Evolutionary conservation across 2,797 vertebrate species (phyloP).

Genomic region (Phrynocephalus forsythii): DNA sequence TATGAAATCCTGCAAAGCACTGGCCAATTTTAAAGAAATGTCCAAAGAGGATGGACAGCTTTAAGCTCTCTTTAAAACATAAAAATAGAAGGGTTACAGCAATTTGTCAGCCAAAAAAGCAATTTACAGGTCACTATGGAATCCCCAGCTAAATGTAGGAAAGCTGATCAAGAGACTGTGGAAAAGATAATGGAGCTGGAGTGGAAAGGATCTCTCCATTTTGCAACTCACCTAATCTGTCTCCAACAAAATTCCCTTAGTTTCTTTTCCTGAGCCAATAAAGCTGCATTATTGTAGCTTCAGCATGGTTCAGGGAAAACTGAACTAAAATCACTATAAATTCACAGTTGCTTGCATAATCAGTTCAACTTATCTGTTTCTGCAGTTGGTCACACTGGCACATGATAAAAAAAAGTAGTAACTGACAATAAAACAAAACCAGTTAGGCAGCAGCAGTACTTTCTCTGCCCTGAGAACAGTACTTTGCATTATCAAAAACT

Average conservation of each 20-base stretch:
- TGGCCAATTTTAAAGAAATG: slow-evolving; percentile 84
- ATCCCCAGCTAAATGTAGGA: slow-evolving; percentile 75
- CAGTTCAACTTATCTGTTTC: slow-evolving; percentile 10
- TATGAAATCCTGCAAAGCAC: slow-evolving; percentile 81
- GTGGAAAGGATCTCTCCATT: slow-evolving; percentile 72
- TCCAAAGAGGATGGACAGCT: slow-evolving; percentile 81
- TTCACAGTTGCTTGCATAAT: slow-evolving; percentile 73
- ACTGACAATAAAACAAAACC: neutral
- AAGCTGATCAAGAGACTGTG: slow-evolving; percentile 80
- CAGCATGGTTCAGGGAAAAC: slow-evolving; percentile 79
- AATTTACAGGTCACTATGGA: slow-evolving; percentile 77
- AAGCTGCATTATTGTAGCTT: slow-evolving; percentile 81
- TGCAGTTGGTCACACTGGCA: neutral
- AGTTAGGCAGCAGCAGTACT: slow-evolving; percentile 44
- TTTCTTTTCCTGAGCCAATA: slow-evolving; percentile 86
- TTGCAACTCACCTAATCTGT: slow-evolving; percentile 83
- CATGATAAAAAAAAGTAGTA: neutral
- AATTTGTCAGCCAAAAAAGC: slow-evolving; percentile 85
- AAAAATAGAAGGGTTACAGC: slow-evolving; percentile 82
- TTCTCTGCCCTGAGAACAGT: slow-evolving; percentile 44
- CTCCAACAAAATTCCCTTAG: slow-evolving; percentile 88
- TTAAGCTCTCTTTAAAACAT: slow-evolving; percentile 85
- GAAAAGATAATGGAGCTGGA: slow-evolving; percentile 79
- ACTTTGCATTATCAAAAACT: slow-evolving; percentile 12
- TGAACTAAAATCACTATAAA: slow-evolving; percentile 75